A percentile compares a stretch with the other conserved stretches of the same genome.
These are phyloP conservation scores for Oasisia sp. DNA, from an alignment of 2,888 invertebrate species.

Conservation along the genomic window DNA sequence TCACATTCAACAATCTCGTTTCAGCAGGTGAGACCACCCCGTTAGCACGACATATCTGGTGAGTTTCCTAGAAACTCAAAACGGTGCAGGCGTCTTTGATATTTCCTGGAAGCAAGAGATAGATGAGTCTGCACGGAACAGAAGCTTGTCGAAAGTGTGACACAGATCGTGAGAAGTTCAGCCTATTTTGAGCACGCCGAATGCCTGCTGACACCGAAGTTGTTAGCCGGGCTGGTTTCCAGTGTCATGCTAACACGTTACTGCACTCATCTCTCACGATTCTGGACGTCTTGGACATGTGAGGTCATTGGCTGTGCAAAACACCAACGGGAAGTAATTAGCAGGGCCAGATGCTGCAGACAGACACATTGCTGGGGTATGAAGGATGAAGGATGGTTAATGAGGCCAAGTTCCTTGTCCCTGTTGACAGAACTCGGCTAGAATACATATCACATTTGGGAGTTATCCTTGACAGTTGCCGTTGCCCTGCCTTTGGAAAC, in stretches of 20 bases:
- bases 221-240: background rate
- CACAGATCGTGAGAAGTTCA: background rate
- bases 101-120: conserved; percentile 6
- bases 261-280: background rate
- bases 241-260: background rate
- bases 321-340: conserved; percentile 4
- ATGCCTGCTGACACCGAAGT: background rate
- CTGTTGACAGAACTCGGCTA: too few relatives aligned
- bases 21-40: background rate
- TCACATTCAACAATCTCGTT: background rate
- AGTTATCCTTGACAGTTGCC: too few relatives aligned
- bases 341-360: background rate
- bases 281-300: background rate
- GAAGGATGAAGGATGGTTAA: too few relatives aligned
- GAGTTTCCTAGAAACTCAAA: background rate
- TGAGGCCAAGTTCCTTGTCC: too few relatives aligned
- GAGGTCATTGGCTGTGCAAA: background rate
- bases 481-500: too few relatives aligned
- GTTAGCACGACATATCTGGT: background rate
- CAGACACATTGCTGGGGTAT: background rate
- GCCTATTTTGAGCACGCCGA: background rate
- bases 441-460: too few relatives aligned
- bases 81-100: background rate
- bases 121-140: background rate
- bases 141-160: background rate